Evolutionary conservation across 2,888 invertebrate genomes (phyloP).

Genomic region (Limnephilus rhombicus): DNA sequence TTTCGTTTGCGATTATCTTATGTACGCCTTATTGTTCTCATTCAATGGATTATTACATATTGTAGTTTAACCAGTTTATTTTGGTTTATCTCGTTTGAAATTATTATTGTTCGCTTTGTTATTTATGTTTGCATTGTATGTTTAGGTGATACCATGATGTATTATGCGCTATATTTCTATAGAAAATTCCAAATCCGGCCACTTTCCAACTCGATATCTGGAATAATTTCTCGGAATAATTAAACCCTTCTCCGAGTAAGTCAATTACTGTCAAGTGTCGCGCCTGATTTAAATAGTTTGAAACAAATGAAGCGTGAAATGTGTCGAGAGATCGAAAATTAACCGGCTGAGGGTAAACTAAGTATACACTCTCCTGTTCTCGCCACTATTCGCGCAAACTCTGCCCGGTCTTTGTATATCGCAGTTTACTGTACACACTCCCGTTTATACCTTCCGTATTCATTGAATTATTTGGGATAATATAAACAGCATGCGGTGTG

Average conservation of each 20-base stretch:
- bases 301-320: conserved; percentile 37
- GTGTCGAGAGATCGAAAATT: conserved; percentile 26
- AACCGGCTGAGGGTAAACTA: background rate
- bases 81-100: background rate
- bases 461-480: background rate
- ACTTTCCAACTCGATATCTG: conserved; percentile 11
- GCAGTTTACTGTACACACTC: background rate
- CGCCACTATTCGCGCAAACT: background rate
- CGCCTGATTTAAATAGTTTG: conserved; percentile 35
- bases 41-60: background rate
- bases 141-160: background rate
- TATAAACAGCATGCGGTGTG: background rate
- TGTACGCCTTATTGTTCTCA: background rate
- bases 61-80: background rate
- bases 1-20: background rate
- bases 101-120: background rate
- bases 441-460: background rate
- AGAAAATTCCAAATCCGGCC: background rate
- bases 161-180: background rate
- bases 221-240: conserved; percentile 18
- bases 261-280: conserved; percentile 43
- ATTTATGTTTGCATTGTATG: conserved; percentile 15
- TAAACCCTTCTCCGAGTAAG: conserved; percentile 31
- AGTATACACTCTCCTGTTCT: background rate
- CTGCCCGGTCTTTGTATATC: background rate